Base-by-base conservation (phyloP, 1,140 invertebrate genomes). In the Caerostris extrusa region DNA sequence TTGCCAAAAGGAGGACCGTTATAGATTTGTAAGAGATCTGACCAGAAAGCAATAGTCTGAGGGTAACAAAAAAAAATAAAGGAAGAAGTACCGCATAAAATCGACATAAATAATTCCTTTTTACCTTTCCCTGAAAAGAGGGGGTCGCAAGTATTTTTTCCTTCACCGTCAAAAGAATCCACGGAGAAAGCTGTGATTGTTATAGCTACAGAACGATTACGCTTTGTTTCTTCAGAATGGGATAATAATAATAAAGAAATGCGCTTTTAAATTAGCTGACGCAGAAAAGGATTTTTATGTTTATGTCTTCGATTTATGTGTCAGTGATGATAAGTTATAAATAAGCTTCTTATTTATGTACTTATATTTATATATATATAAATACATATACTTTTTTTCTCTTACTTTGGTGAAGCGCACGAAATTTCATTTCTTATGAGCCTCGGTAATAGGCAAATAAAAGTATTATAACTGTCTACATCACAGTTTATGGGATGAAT, bases 261-360 rank as follows among this genome's bases (percentile, higher is more conserved):
- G 58, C 92, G 85, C 92, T 93, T n/a, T 93, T 93, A 93, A 93
- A 93, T 93, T 93, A 93, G 83, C 92, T 53, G n/a, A 53, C 92
- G 89, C 85, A 86, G 58, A 92, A 93, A 58, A 69, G 67, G 92
- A 87, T 71, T 93, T 93, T 82, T 89, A 88, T 85, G 85, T 93
- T 93, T 93, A 93, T 89, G 92, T 93, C 92, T 93, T 93, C 92
- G 92, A 93, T 93, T 93, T 93, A 93, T 93, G 92, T 93, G 92
- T 93, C 92, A 88, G 92, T 93, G 92, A 93, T 93, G 92, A 93
- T 93, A 93, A 93, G 85, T 93, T 88, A 93, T 93, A 93, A 93
- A 89, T 93, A 93, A 93, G 67, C 67, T 61, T 82, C 92, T 93
- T 93, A 93, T 93, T 93, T 93, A 93, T 93, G 92, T 88, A 88